phyloP scores from a whole-genome alignment of 1,140 invertebrate species.

The Caenorhabditis briggsae region DNA sequence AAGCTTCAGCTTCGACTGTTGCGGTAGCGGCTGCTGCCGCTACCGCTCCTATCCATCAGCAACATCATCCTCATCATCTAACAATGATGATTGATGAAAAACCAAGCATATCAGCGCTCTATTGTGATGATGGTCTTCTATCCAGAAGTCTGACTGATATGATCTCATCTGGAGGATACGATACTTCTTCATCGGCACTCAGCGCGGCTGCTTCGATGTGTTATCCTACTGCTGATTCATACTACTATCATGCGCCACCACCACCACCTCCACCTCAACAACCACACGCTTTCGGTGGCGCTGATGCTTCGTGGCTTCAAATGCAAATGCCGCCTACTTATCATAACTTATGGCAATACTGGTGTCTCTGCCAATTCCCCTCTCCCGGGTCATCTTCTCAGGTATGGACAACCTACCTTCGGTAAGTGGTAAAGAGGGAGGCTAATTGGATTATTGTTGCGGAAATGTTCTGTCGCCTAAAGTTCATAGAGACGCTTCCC shows the following conservation, averaged over 20 bases:
- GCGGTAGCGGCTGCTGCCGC: constrained; percentile 8
- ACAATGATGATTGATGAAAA: constrained; percentile 32
- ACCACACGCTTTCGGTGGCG: not conserved
- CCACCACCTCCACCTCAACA: not conserved
- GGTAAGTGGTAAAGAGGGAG: constrained; percentile 1
- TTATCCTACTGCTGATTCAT: constrained; percentile 20
- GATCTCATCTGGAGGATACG: constrained; percentile 26
- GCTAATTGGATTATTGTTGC: too few relatives aligned
- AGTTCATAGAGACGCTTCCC: too few relatives aligned
- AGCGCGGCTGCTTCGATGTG: constrained; percentile 36
- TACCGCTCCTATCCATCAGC: constrained; percentile 32
- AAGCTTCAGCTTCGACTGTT: constrained; percentile 14
- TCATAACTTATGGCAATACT: constrained; percentile 16
- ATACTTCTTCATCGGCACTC: constrained; percentile 11
- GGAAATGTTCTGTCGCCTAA: too few relatives aligned
- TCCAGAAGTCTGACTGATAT: constrained; percentile 50
- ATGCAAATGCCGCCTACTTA: constrained; percentile 31
- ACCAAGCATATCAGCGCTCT: constrained; percentile 10
- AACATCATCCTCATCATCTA: constrained; percentile 39
- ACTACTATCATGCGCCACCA: constrained; percentile 31
- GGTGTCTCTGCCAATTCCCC: constrained; percentile 5
- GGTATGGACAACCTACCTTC: constrained; percentile 9
- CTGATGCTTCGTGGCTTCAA: constrained; percentile 21
- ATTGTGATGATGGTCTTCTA: constrained; percentile 28
- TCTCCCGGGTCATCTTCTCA: constrained; percentile 9